Conservation (phyloP, 2,113 vertebrate genomes). For the Channa argus region DNA sequence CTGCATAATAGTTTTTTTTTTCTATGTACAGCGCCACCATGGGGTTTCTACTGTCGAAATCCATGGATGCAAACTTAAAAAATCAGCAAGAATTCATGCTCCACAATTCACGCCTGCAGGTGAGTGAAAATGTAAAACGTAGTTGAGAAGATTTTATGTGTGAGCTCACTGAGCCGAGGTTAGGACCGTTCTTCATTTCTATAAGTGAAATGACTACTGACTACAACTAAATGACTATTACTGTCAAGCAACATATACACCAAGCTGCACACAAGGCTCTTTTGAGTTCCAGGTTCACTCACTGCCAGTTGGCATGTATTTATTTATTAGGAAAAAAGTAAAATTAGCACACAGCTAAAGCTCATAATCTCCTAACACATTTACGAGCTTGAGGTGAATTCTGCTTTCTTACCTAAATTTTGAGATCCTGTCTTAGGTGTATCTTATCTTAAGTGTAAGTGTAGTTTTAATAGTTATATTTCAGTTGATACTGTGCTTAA, state of each 20-base stretch:
- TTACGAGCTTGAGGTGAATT: not conserved
- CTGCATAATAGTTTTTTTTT: not conserved
- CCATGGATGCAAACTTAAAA: constrained; percentile 86
- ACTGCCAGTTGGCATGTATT: too few relatives aligned
- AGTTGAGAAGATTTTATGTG: too few relatives aligned
- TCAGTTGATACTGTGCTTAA: not conserved
- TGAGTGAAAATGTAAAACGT: constrained; percentile 48
- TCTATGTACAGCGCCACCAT: constrained; percentile 73
- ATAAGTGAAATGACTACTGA: too few relatives aligned
- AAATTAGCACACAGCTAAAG: too few relatives aligned
- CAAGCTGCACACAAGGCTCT: too few relatives aligned
- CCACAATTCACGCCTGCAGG: constrained; percentile 86
- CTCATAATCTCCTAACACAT: not conserved
- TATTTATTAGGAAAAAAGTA: too few relatives aligned
- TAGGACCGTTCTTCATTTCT: too few relatives aligned
- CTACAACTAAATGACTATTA: too few relatives aligned
- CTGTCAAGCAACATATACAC: too few relatives aligned
- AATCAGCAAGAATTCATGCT: constrained; percentile 90
- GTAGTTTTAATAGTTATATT: not conserved
- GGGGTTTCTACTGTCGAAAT: constrained; percentile 89
- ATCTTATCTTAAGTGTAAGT: not conserved
- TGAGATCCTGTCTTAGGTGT: not conserved
- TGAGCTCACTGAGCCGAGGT: not conserved
- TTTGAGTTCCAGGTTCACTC: too few relatives aligned
- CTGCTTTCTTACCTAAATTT: not conserved